Evolutionary conservation across 2,113 vertebrate species (phyloP).

Genomic region (Phalacrocorax pelagicus): DNA sequence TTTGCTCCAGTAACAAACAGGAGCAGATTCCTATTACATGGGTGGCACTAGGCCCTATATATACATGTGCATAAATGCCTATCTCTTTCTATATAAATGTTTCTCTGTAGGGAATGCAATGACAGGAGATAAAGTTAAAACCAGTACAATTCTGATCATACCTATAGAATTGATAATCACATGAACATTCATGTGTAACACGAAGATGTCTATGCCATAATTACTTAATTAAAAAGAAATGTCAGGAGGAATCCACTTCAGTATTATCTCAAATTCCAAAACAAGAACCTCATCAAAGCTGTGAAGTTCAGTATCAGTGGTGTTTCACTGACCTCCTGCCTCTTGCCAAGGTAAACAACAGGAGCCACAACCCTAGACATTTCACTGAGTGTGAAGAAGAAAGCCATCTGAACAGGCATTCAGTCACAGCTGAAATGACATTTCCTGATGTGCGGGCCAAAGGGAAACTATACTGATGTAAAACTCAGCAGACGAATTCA

Average conservation of each 20-base stretch:
- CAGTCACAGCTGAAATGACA: background rate
- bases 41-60: background rate
- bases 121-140: background rate
- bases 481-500: background rate
- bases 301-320: background rate
- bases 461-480: background rate
- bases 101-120: background rate
- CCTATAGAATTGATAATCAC: background rate
- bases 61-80: no score
- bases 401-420: background rate
- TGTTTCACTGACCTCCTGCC: background rate
- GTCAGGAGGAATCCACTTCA: background rate
- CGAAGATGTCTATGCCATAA: background rate
- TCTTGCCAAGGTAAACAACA: background rate
- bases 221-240: background rate
- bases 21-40: background rate
- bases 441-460: background rate
- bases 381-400: background rate
- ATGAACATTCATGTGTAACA: background rate
- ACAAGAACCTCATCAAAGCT: background rate
- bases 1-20: background rate
- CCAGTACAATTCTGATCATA: background rate
- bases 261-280: background rate
- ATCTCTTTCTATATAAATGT: rapidly evolving
- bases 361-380: background rate